Percentiles rank a stretch among this genome's conserved stretches.
These are phyloP conservation scores for Onchidella celtica DNA, from an alignment of 2,888 invertebrate genomes.

Conservation along the genomic window DNA sequence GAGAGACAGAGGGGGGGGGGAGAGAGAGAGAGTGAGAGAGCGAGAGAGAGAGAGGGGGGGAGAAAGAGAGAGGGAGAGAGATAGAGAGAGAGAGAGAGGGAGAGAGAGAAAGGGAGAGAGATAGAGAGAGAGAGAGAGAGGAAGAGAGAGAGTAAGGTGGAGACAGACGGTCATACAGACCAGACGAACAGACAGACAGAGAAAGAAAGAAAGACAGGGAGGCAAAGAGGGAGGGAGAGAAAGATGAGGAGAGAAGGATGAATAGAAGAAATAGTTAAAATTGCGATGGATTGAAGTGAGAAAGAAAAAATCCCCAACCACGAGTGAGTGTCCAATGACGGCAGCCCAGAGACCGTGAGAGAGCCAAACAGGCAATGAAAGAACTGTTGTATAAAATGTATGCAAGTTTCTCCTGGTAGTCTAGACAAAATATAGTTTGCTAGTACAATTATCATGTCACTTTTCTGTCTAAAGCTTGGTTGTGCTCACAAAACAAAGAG, in stretches of 20 bases:
- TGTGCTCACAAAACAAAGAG: too few species aligned
- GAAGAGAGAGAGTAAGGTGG: slow-evolving; percentile 5
- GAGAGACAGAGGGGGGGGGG: slow-evolving; percentile 17
- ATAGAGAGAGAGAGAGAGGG: background rate
- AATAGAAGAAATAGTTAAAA: background rate
- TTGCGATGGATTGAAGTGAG: too few species aligned
- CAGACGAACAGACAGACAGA: background rate
- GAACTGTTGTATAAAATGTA: too few species aligned
- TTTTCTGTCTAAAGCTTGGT: too few species aligned
- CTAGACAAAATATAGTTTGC: too few species aligned
- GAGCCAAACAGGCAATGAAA: too few species aligned
- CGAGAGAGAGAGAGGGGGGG: background rate
- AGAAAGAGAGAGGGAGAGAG: background rate
- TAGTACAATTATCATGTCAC: too few species aligned
- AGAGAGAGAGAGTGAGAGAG: slow-evolving; percentile 36
- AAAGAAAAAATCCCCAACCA: background rate
- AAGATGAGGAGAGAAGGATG: background rate
- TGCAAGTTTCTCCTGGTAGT: too few species aligned
- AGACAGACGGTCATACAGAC: background rate
- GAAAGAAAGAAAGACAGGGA: background rate
- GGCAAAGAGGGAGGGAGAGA: slow-evolving; percentile 12
- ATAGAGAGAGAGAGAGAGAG: background rate
- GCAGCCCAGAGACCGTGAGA: too few species aligned
- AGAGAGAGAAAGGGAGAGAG: slow-evolving; percentile 34
- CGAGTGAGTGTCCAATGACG: too few species aligned